A percentile compares a stretch with the other conserved stretches of the same genome.
These are phyloP conservation scores for Hapalemur alaotrensis DNA, from an alignment of 2,797 vertebrate genomes.

Conservation along the genomic window DNA sequence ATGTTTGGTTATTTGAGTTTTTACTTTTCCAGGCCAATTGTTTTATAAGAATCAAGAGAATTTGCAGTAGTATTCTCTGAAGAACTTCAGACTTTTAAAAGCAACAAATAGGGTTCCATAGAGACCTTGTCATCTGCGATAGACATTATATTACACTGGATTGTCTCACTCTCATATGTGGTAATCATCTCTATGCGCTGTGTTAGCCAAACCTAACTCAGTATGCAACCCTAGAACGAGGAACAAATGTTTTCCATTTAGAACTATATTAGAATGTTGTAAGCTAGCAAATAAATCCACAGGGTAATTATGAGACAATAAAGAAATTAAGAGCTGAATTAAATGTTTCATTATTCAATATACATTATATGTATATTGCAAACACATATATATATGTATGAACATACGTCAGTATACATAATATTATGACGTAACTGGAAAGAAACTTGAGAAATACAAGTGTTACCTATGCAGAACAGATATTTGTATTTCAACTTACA, in stretches of 20 bases:
- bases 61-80: not conserved
- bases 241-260: conserved; percentile 39
- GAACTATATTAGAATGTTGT: not conserved
- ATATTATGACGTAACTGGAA: not conserved
- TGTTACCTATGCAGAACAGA: not conserved
- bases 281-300: conserved; percentile 23
- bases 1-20: not conserved
- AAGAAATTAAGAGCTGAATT: conserved; percentile 50
- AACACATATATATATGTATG: not conserved
- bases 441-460: not conserved
- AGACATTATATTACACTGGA: not conserved
- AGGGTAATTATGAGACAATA: not conserved
- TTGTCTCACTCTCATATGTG: not conserved
- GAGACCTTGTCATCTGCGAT: not conserved
- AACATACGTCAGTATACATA: not conserved
- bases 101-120: not conserved
- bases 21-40: not conserved
- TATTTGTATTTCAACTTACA: not conserved
- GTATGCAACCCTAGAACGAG: not conserved
- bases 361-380: not conserved
- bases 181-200: not conserved
- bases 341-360: not conserved
- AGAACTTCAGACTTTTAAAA: conserved; percentile 23
- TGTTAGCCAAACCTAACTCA: conserved; percentile 25
- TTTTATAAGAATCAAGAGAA: conserved; percentile 25